Evolutionary conservation across 1,140 invertebrate species (phyloP).

Genomic region (Philotrypesis tridentata): DNA sequence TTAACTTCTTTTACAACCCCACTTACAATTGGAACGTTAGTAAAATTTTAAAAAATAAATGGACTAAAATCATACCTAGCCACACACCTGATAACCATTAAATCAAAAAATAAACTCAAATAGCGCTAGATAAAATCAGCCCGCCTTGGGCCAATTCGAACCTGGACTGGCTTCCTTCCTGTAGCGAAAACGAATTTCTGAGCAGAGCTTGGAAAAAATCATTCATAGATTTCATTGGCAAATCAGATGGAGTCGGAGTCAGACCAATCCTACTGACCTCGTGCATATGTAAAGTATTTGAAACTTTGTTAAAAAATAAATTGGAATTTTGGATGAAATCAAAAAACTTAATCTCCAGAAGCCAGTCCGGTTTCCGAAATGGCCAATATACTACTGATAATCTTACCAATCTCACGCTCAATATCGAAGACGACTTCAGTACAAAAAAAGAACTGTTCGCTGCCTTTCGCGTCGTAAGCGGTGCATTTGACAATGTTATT

Average conservation of each 20-base stretch:
- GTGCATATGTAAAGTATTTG: background rate
- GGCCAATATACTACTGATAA: too few relatives aligned
- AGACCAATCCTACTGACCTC: background rate
- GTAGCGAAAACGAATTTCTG: too few relatives aligned
- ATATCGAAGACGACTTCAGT: background rate
- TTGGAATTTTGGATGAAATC: background rate
- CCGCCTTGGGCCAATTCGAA: too few relatives aligned
- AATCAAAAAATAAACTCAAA: too few relatives aligned
- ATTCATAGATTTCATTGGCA: background rate
- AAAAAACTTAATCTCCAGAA: background rate
- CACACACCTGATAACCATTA: too few relatives aligned
- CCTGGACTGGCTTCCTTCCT: too few relatives aligned
- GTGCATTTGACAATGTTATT: conserved; percentile 47
- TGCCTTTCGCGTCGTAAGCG: conserved; percentile 38
- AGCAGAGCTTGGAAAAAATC: background rate
- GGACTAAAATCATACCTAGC: too few relatives aligned
- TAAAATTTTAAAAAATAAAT: too few relatives aligned
- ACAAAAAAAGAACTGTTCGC: background rate
- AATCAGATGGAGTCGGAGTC: background rate
- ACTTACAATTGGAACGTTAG: too few relatives aligned
- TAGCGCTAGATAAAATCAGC: too few relatives aligned
- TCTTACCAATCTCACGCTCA: background rate
- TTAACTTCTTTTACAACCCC: too few relatives aligned
- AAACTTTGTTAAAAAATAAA: background rate
- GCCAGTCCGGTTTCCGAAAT: too few relatives aligned